Conservation (phyloP, 2,797 vertebrate genomes). For the Anniella stebbinsi region DNA sequence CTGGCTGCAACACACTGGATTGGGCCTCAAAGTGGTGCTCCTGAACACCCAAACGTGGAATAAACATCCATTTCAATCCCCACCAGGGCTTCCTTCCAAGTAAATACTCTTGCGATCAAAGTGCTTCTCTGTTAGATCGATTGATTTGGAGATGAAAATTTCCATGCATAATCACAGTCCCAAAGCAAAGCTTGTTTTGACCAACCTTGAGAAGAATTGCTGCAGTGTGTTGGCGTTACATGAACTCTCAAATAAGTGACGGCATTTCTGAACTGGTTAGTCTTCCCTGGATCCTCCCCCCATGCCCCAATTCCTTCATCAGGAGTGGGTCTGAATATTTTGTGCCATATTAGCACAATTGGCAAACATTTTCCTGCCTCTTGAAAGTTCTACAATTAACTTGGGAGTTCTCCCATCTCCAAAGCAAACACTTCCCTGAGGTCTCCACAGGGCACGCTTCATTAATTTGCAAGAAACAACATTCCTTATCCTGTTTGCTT, state of each 20-base stretch:
- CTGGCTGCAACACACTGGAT: not conserved
- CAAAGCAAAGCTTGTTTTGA: not conserved
- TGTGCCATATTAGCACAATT: not conserved
- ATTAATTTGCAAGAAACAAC: not conserved
- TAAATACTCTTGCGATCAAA: not conserved
- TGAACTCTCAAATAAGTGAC: conserved; percentile 11
- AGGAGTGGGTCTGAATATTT: not conserved
- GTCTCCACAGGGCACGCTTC: not conserved
- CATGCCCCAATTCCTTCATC: not conserved
- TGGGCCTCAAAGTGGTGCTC: not conserved
- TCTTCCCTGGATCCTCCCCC: not conserved
- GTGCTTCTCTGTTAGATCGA: not conserved
- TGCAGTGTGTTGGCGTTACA: not conserved
- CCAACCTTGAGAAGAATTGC: conserved; percentile 8
- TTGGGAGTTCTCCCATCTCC: not conserved
- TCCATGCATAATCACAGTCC: conserved; percentile 9
- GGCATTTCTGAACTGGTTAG: not conserved
- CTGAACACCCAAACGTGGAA: not conserved
- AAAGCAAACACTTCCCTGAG: not conserved
- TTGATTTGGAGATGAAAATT: conserved; percentile 38
- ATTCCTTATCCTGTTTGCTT: not conserved
- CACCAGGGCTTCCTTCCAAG: not conserved
- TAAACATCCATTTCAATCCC: not conserved
- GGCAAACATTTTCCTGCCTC: not conserved
- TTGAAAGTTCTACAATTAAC: not conserved